A percentile compares a stretch with the other conserved stretches of the same genome.
phyloP scores from a whole-genome alignment of 1,140 invertebrate genomes.

The Drosophila nigromelanica region DNA sequence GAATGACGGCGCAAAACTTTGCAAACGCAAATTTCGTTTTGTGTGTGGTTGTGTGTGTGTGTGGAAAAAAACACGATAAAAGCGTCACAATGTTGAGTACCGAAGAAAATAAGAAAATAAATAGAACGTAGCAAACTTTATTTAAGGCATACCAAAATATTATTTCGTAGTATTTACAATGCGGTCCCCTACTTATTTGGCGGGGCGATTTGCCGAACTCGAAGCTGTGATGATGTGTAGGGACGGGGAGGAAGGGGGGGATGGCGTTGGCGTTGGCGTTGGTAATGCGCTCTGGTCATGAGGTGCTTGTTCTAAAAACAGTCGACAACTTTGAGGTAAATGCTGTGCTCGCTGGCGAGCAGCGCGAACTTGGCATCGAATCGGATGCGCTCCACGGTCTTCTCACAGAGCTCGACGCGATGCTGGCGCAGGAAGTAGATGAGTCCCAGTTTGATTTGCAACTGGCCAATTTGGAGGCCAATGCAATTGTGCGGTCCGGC shows the following conservation, averaged over 20 bases:
- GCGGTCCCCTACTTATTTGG: not conserved
- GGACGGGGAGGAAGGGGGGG: no score
- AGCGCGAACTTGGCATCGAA: conserved; percentile 73
- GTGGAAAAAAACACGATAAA: not conserved
- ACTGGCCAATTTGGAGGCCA: conserved; percentile 85
- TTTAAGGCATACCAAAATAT: conserved; percentile 25
- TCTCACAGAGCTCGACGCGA: conserved; percentile 75
- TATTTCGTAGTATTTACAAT: conserved; percentile 23
- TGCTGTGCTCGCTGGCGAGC: conserved; percentile 71
- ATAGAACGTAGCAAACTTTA: conserved; percentile 28
- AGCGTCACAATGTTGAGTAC: not conserved
- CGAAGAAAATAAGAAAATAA: not conserved
- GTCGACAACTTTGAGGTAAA: conserved; percentile 77
- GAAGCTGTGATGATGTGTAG: not conserved
- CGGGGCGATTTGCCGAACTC: not conserved
- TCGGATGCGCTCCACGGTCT: conserved; percentile 66
- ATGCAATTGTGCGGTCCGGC: conserved; percentile 87
- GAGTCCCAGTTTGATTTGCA: conserved; percentile 85
- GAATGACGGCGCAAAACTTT: conserved; percentile 18
- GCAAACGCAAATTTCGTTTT: not conserved
- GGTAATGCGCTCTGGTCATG: conserved; percentile 13
- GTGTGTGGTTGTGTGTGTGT: not conserved
- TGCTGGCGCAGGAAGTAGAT: conserved; percentile 74
- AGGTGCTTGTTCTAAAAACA: conserved; percentile 55
- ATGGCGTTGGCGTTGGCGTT: not conserved